Evolutionary conservation across 2,888 invertebrate genomes (phyloP).

Genomic region (Phengaris arion): DNA sequence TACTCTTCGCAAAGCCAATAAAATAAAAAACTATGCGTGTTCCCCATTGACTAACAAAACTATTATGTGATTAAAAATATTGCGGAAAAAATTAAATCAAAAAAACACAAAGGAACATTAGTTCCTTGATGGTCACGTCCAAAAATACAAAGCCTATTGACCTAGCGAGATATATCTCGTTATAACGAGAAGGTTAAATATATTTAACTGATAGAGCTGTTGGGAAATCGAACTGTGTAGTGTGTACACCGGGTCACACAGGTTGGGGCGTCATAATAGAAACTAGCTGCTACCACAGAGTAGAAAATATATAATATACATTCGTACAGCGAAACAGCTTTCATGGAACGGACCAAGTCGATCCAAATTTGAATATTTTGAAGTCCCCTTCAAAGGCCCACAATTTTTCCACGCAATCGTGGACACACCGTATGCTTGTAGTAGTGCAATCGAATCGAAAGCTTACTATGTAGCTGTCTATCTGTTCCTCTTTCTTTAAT

Average conservation of each 20-base stretch:
- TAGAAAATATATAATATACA: too few relatives aligned
- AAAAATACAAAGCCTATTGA: slow-evolving; percentile 9
- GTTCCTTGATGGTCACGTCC: background rate
- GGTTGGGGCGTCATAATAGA: background rate
- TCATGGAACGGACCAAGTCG: too few relatives aligned
- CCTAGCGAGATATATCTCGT: background rate
- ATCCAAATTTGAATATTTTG: too few relatives aligned
- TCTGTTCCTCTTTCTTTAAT: too few relatives aligned
- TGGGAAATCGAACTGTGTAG: slow-evolving; percentile 20
- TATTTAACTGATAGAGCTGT: slow-evolving; percentile 30
- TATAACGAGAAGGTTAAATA: slow-evolving; percentile 29
- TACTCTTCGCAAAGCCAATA: too few relatives aligned
- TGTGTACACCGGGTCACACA: background rate
- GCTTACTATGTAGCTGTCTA: too few relatives aligned
- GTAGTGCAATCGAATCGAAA: too few relatives aligned
- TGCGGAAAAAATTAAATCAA: background rate
- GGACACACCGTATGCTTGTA: too few relatives aligned
- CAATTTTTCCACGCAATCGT: too few relatives aligned
- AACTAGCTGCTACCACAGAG: too few relatives aligned
- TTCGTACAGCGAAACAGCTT: too few relatives aligned
- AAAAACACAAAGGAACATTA: background rate
- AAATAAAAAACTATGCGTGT: background rate
- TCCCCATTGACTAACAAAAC: background rate
- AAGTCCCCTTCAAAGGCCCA: too few relatives aligned
- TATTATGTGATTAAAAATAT: background rate